Base-by-base conservation (phyloP, 2,888 invertebrate genomes). In the Mimachlamys varia region DNA sequence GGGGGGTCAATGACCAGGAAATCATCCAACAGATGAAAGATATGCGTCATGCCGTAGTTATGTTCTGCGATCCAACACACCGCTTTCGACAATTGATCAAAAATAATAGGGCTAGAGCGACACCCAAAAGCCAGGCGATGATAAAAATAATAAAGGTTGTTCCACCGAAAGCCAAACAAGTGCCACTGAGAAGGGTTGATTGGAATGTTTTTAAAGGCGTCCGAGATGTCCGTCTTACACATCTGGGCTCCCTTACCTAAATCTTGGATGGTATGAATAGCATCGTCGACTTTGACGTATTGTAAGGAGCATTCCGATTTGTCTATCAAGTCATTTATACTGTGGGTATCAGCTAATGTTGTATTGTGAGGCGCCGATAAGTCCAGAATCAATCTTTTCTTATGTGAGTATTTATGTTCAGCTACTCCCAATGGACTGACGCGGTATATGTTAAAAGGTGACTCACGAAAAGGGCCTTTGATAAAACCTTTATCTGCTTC, bases 301-400 rank as follows among this genome's bases (percentile, higher is more conserved):
- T 87, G 50, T 13, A 93, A 87, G 17, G 90, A 90, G 62, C 89
- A 92, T 44, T 90, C 27, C 13, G 91, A 90, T 90, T 92, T 92
- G 76, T 91, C 90, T 49, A 93, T 93, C 27, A 93, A 37, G 38
- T 90, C 89, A 27, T 92, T 93, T 1, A 93, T 89, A 33, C 92
- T 92, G 22, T 33, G 19, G 7, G 76, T 76, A 27, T 76, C 76
- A 13, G 27, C 33, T 7, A 22, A 55, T 10, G 44, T 17, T 10
- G 49, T 1, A 53, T 93, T 88, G 88, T 93, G 94, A 22, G 93
- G 92, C 0, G 93, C 89, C 13, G 92, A 93, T 5, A 93, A 27
- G 89, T 94, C 94, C 4, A 93, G 87, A 22, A 93, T 93, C 0
- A 94, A 88, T 15, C 93, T 87, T 88, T 92, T 88, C 87, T 93